Conservation (phyloP, 2,113 vertebrate genomes). For the Takifugu bimaculatus region DNA sequence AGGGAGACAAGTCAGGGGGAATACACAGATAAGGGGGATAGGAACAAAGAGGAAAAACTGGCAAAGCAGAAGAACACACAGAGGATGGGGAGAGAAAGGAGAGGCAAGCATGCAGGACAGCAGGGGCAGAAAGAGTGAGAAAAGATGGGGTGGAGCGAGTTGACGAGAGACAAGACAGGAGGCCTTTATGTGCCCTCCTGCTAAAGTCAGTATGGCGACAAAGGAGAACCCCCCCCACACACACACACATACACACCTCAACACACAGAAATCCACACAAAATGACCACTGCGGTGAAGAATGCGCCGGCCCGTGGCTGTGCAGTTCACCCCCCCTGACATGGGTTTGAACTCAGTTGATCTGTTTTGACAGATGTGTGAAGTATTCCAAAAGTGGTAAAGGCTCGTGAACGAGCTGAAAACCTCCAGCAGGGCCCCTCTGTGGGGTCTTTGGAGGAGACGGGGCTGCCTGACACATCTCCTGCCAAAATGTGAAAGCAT, state of each 20-base stretch:
- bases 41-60: no score
- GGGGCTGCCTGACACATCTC: conserved; percentile 41
- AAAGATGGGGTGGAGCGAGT: conserved; percentile 7
- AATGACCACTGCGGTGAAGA: conserved; percentile 41
- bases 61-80: no score
- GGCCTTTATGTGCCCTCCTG: background rate
- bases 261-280: conserved; percentile 16
- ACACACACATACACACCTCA: conserved; percentile 21
- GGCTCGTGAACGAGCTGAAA: conserved; percentile 33
- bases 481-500: conserved; percentile 44
- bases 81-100: no score
- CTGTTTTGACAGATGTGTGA: conserved; percentile 77
- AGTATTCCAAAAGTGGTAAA: conserved; percentile 58
- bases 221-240: conserved; percentile 33
- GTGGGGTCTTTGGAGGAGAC: conserved; percentile 7
- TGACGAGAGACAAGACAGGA: conserved; percentile 1
- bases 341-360: conserved; percentile 67
- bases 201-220: conserved; percentile 30
- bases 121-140: conserved; percentile 12
- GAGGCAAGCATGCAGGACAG: no score
- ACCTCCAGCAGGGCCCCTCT: conserved; percentile 38
- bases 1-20: no score
- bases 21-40: no score
- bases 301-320: conserved; percentile 54
- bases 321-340: conserved; percentile 54